Evolutionary conservation across 2,113 vertebrate species (phyloP).

Genomic region (Heliornis fulica): DNA sequence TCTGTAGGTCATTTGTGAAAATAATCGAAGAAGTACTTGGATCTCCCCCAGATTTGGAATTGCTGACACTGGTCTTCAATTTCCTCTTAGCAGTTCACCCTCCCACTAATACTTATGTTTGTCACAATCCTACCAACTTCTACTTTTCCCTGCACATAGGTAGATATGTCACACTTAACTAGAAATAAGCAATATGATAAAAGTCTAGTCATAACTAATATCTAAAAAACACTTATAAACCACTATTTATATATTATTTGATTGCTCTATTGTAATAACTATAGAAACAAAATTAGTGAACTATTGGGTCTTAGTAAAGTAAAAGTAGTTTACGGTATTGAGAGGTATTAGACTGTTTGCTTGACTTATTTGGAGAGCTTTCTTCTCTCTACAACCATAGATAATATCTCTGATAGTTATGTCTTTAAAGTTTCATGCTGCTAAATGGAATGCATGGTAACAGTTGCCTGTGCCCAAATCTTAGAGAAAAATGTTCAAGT

Average conservation of each 20-base stretch:
- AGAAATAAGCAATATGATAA: neutral
- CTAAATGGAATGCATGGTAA: neutral
- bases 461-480: neutral
- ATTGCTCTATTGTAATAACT: neutral
- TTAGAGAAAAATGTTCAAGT: neutral
- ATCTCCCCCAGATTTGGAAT: slow-evolving; percentile 92
- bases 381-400: neutral
- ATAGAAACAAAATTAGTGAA: neutral
- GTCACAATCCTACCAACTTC: slow-evolving; percentile 95
- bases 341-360: neutral
- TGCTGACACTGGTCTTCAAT: slow-evolving; percentile 90
- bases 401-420: neutral
- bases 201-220: neutral
- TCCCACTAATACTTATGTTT: slow-evolving; percentile 96
- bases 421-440: neutral
- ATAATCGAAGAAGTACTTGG: slow-evolving; percentile 98
- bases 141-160: slow-evolving; percentile 96
- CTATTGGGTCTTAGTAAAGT: neutral
- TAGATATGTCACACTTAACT: slow-evolving; percentile 59
- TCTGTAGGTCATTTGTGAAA: slow-evolving; percentile 94
- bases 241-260: neutral
- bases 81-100: slow-evolving; percentile 97
- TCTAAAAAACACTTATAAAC: neutral
- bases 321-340: neutral
- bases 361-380: neutral